Conservation (phyloP, 2,113 vertebrate species). For the Tupaia chinensis region DNA sequence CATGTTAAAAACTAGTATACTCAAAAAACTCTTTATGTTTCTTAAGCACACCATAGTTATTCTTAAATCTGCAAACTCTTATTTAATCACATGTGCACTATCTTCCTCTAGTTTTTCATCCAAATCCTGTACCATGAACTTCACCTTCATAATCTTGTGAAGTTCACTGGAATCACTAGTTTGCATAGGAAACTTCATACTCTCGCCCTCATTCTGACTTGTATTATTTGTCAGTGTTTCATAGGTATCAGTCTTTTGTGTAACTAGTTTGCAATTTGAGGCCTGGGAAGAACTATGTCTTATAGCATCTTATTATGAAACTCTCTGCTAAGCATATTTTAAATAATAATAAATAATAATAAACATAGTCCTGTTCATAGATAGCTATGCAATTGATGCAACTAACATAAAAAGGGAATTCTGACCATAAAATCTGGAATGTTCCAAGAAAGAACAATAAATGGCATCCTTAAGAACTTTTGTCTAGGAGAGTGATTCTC, state of each 20-base stretch:
- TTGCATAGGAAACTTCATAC: neutral
- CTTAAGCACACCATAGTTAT: neutral
- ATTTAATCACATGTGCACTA: neutral
- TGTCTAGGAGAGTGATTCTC: neutral
- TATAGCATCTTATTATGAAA: neutral
- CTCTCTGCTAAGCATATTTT: neutral
- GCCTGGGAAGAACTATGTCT: neutral
- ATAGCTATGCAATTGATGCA: neutral
- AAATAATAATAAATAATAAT: neutral
- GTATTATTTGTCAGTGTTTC: neutral
- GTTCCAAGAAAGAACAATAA: neutral
- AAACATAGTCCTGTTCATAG: neutral
- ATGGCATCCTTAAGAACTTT: neutral
- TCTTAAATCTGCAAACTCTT: neutral
- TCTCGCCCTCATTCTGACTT: neutral
- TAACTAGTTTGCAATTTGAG: neutral
- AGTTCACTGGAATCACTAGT: neutral
- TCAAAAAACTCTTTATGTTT: neutral
- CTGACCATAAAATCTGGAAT: slow-evolving; percentile 16
- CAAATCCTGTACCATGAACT: neutral
- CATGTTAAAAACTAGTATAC: neutral
- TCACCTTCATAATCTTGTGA: slow-evolving; percentile 8
- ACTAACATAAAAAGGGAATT: slow-evolving; percentile 16
- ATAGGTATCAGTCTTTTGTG: neutral
- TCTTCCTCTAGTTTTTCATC: neutral